A percentile compares a stretch with the other conserved stretches of the same genome.
These are phyloP conservation scores for Stegostoma tigrinum DNA, from an alignment of 2,113 vertebrate species.

Conservation along the genomic window DNA sequence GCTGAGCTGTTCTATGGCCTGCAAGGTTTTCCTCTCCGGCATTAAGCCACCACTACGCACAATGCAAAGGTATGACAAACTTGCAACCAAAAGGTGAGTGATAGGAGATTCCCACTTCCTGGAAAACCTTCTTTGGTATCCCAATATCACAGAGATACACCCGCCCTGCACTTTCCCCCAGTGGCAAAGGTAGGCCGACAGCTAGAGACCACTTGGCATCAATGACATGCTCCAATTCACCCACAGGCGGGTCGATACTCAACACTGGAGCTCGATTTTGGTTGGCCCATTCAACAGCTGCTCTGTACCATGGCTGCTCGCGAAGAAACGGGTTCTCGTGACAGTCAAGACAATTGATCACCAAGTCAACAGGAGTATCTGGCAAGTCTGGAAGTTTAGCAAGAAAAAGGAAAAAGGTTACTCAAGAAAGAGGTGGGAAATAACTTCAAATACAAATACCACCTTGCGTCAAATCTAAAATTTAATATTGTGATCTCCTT, in stretches of 20 bases:
- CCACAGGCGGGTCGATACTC: conserved; percentile 86
- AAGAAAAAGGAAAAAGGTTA: conserved; percentile 21
- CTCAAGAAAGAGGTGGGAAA: not conserved
- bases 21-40: not conserved
- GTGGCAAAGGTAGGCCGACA: conserved; percentile 78
- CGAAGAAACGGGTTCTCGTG: conserved; percentile 86
- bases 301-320: conserved; percentile 93
- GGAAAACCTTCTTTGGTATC: conserved; percentile 85
- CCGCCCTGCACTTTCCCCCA: conserved; percentile 78
- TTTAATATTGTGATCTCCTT: not conserved
- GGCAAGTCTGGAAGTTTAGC: conserved; percentile 72
- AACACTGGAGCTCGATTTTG: conserved; percentile 88
- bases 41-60: conserved; percentile 54
- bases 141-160: conserved; percentile 95
- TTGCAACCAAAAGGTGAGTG: conserved; percentile 95
- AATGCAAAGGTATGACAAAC: conserved; percentile 92
- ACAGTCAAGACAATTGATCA: conserved; percentile 95
- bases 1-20: not conserved
- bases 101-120: conserved; percentile 92
- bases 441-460: not conserved
- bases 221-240: conserved; percentile 73
- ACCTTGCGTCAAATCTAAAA: not conserved
- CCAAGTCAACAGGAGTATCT: conserved; percentile 84
- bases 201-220: conserved; percentile 95
- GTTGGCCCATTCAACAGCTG: conserved; percentile 90